phyloP scores from a whole-genome alignment of 2,888 invertebrate species.

The Melanostoma mellinum region DNA sequence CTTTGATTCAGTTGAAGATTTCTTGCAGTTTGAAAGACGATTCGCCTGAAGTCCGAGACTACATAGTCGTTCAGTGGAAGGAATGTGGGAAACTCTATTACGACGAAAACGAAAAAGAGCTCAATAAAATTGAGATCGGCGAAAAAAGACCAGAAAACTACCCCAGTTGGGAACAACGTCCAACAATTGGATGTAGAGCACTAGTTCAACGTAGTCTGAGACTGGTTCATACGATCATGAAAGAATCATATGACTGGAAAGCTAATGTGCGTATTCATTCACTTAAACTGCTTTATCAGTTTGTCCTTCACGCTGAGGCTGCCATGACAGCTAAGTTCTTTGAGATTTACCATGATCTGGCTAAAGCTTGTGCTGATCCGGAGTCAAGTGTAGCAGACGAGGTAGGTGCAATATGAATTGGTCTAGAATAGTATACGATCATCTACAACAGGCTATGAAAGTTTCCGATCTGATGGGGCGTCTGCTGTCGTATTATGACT shows the following conservation, averaged over 20 bases:
- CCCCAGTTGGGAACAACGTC: constrained; percentile 88
- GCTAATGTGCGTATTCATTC: constrained; percentile 81
- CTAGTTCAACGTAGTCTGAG: constrained; percentile 87
- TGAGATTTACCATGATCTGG: constrained; percentile 79
- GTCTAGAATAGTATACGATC: not conserved
- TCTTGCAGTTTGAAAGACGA: constrained; percentile 89
- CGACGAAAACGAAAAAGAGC: constrained; percentile 92
- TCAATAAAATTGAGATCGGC: constrained; percentile 92
- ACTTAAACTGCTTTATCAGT: constrained; percentile 80
- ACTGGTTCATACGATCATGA: constrained; percentile 78
- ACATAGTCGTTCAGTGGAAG: constrained; percentile 87
- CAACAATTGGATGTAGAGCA: constrained; percentile 92
- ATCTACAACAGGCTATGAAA: constrained; percentile 75
- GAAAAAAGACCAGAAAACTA: constrained; percentile 87
- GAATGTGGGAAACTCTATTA: constrained; percentile 90
- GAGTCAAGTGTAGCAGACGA: constrained; percentile 76
- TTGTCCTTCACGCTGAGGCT: constrained; percentile 80
- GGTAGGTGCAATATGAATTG: constrained; percentile 34
- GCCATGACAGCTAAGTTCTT: constrained; percentile 80
- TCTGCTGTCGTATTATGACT: constrained; percentile 78
- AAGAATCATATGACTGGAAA: constrained; percentile 81
- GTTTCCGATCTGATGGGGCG: constrained; percentile 80
- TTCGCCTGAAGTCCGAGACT: constrained; percentile 87
- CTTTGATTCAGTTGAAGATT: constrained; percentile 1
- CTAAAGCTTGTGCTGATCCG: constrained; percentile 78